Percentiles rank a stretch among this genome's conserved stretches.
phyloP scores from a whole-genome alignment of 1,140 invertebrate species.

The Cylas formicarius region DNA sequence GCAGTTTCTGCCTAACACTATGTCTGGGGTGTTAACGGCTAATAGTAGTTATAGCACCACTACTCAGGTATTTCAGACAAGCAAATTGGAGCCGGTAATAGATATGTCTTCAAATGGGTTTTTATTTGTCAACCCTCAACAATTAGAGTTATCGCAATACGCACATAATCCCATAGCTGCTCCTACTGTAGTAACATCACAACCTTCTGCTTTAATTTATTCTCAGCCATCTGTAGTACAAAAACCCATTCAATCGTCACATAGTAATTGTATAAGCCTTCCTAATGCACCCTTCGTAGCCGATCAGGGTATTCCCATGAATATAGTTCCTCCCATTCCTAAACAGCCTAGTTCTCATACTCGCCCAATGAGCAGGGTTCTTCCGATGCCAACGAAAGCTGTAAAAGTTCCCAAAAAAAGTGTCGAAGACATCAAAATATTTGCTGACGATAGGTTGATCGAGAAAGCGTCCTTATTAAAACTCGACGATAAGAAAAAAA shows the following conservation, averaged over 20 bases:
- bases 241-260: conserved; percentile 14
- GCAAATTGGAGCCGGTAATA: conserved; percentile 71
- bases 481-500: conserved; percentile 37
- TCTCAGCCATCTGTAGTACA: conserved; percentile 19
- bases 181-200: conserved; percentile 16
- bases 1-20: conserved; percentile 68
- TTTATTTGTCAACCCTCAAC: conserved; percentile 56
- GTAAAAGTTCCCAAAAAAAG: conserved; percentile 33
- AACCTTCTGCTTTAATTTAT: conserved; percentile 21
- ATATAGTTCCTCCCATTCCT: conserved; percentile 58
- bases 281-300: conserved; percentile 48
- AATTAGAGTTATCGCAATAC: conserved; percentile 12
- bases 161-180: no score
- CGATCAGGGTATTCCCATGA: conserved; percentile 55
- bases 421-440: conserved; percentile 41
- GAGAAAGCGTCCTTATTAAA: conserved; percentile 47
- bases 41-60: conserved; percentile 73
- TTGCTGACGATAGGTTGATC: conserved; percentile 44
- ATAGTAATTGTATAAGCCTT: conserved; percentile 48
- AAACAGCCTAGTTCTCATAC: conserved; percentile 42
- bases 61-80: conserved; percentile 74
- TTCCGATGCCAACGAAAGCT: conserved; percentile 57
- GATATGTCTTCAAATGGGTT: conserved; percentile 59
- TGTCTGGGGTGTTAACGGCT: conserved; percentile 66
- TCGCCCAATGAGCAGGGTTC: conserved; percentile 65